Evolutionary conservation across 2,888 invertebrate genomes (phyloP).

Genomic region (Dynastes hyllus): DNA sequence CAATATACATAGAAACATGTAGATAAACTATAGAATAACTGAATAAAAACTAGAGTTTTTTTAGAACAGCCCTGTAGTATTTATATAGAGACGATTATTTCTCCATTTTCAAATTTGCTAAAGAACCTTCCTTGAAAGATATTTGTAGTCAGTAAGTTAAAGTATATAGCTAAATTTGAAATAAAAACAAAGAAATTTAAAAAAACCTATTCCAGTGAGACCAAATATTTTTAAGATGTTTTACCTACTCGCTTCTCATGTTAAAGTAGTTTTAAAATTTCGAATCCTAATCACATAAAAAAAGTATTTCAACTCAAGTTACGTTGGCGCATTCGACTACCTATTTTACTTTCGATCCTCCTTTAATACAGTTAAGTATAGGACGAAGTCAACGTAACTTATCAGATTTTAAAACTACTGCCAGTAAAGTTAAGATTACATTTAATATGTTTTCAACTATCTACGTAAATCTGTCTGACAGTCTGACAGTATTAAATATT

Average conservation of each 20-base stretch:
- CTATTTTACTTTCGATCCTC: constrained; percentile 1
- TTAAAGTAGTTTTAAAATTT: constrained; percentile 53
- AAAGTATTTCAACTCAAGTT: constrained; percentile 23
- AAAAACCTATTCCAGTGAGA: constrained; percentile 65
- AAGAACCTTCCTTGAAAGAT: constrained; percentile 30
- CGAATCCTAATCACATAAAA: constrained; percentile 41
- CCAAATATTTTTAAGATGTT: constrained; percentile 69
- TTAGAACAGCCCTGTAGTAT: constrained; percentile 62
- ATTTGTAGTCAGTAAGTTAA: constrained; percentile 42
- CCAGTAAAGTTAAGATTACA: constrained; percentile 52
- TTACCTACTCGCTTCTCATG: constrained; percentile 58
- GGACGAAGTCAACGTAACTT: constrained; percentile 32
- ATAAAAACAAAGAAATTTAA: constrained; percentile 35
- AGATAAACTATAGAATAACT: constrained; percentile 41
- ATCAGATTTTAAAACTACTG: constrained; percentile 54
- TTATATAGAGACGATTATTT: constrained; percentile 52
- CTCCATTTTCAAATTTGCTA: constrained; percentile 49
- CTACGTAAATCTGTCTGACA: constrained; percentile 14
- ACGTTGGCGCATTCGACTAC: constrained; percentile 19
- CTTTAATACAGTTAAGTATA: constrained; percentile 12
- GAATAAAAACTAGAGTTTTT: constrained; percentile 56
- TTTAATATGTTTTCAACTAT: constrained; percentile 35
- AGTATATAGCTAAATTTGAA: constrained; percentile 39
- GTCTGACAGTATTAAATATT: constrained; percentile 14
- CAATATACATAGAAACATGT: constrained; percentile 43